These are phyloP conservation scores for Saccopteryx bilineata DNA, from an alignment of 2,113 vertebrate species.

Conservation along the genomic window DNA sequence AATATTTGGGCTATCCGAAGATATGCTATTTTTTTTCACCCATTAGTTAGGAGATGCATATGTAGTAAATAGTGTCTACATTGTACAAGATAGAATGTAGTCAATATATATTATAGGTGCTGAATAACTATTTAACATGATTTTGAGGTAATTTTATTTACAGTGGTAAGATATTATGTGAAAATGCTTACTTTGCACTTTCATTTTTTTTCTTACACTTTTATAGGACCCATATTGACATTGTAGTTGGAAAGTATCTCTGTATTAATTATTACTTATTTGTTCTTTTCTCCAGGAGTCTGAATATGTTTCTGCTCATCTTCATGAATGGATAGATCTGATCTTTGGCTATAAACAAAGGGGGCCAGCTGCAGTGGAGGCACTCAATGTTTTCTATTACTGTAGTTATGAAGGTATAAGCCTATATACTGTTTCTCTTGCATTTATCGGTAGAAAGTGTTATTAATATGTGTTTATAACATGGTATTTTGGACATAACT, in stretches of 20 bases:
- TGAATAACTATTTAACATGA: not conserved
- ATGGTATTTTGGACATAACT: slow-evolving; percentile 28
- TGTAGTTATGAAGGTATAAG: slow-evolving; percentile 95
- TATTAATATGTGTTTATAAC: slow-evolving; percentile 24
- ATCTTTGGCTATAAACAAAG: slow-evolving; percentile 99
- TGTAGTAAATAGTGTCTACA: not conserved
- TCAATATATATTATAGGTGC: not conserved
- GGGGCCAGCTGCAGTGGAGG: slow-evolving; percentile 95
- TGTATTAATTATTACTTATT: slow-evolving; percentile 60
- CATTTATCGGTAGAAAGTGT: not conserved
- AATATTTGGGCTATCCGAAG: not conserved
- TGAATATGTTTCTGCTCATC: slow-evolving; percentile 96
- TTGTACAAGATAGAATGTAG: slow-evolving; percentile 16
- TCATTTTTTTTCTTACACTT: slow-evolving; percentile 1
- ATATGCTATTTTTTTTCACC: slow-evolving; percentile 4
- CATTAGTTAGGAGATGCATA: not conserved
- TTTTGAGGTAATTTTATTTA: slow-evolving; percentile 57
- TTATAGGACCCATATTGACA: not conserved
- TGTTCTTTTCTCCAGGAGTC: slow-evolving; percentile 92
- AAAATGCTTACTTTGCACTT: slow-evolving; percentile 52
- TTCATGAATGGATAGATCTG: slow-evolving; percentile 99
- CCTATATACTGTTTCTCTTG: slow-evolving; percentile 44
- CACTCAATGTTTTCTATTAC: slow-evolving; percentile 98
- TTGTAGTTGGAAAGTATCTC: slow-evolving; percentile 18
- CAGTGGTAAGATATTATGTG: slow-evolving; percentile 16